Conservation (phyloP, 2,113 vertebrate species). For the Heterochromis multidens region DNA sequence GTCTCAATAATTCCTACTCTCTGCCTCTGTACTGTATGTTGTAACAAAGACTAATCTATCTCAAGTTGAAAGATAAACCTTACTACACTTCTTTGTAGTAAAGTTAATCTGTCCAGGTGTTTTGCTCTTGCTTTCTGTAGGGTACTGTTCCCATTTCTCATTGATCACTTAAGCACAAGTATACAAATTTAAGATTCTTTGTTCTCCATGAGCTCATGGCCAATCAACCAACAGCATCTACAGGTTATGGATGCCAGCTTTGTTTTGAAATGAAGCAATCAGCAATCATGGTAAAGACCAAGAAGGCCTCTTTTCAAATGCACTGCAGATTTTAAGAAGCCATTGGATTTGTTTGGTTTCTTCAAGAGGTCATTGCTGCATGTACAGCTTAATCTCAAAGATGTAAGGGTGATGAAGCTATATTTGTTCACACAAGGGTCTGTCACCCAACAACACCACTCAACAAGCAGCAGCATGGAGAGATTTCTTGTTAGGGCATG, state of each 20-base stretch:
- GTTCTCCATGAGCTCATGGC: slow-evolving; percentile 7
- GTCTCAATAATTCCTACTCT: background rate
- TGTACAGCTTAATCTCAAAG: slow-evolving; percentile 39
- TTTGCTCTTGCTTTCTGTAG: background rate
- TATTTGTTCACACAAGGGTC: slow-evolving; percentile 16
- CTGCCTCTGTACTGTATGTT: background rate
- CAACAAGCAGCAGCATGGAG: slow-evolving; percentile 15
- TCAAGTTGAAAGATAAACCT: background rate
- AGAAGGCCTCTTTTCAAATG: slow-evolving; percentile 27
- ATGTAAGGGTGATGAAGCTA: slow-evolving; percentile 46
- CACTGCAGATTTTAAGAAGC: slow-evolving; percentile 53
- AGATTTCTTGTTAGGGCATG: slow-evolving; percentile 18
- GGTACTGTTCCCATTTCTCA: slow-evolving; percentile 9
- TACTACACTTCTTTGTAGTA: too few species aligned
- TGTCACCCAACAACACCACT: slow-evolving; percentile 39
- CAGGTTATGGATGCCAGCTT: slow-evolving; percentile 18
- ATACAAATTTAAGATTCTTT: slow-evolving; percentile 38
- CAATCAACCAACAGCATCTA: slow-evolving; percentile 44
- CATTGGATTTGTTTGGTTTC: slow-evolving; percentile 19
- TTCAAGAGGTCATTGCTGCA: slow-evolving; percentile 18
- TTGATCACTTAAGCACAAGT: slow-evolving; percentile 33
- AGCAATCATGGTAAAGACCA: slow-evolving; percentile 41
- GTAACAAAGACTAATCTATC: background rate
- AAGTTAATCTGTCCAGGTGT: background rate
- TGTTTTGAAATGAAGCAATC: slow-evolving; percentile 43